phyloP scores from a whole-genome alignment of 2,888 invertebrate species.

The Heliconius hortense region DNA sequence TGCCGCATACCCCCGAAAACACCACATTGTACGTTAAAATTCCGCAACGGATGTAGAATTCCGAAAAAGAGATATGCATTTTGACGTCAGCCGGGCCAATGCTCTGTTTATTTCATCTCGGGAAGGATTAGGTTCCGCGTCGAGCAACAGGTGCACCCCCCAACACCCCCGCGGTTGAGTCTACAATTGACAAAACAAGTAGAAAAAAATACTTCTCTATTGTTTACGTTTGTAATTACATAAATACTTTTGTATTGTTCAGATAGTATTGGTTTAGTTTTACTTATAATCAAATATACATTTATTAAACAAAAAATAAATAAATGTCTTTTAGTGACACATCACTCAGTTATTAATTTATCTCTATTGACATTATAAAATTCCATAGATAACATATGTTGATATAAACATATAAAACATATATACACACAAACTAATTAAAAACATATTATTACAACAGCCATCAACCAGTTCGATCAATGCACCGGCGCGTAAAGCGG shows the following conservation, averaged over 20 bases:
- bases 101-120: constrained; percentile 76
- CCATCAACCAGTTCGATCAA: constrained; percentile 21
- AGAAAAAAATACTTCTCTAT: constrained; percentile 29
- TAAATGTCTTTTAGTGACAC: too few relatives aligned
- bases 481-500: constrained; percentile 23
- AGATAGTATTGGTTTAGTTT: too few relatives aligned
- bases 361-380: neutral
- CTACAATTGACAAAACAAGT: constrained; percentile 29
- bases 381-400: neutral
- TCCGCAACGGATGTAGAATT: constrained; percentile 17
- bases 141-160: constrained; percentile 71
- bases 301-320: too few relatives aligned
- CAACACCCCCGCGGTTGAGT: constrained; percentile 24
- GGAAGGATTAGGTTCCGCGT: constrained; percentile 67
- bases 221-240: neutral
- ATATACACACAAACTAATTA: neutral
- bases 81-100: constrained; percentile 55
- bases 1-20: neutral
- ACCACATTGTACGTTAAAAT: constrained; percentile 14
- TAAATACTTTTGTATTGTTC: too few relatives aligned
- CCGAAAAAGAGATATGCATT: constrained; percentile 36
- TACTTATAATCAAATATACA: too few relatives aligned
- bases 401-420: neutral
- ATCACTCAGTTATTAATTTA: too few relatives aligned
- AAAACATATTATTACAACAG: neutral